Percentiles rank a stretch among this genome's conserved stretches.
These are phyloP conservation scores for Syngnathoides biaculeatus DNA, from an alignment of 2,113 vertebrate genomes.

Conservation along the genomic window DNA sequence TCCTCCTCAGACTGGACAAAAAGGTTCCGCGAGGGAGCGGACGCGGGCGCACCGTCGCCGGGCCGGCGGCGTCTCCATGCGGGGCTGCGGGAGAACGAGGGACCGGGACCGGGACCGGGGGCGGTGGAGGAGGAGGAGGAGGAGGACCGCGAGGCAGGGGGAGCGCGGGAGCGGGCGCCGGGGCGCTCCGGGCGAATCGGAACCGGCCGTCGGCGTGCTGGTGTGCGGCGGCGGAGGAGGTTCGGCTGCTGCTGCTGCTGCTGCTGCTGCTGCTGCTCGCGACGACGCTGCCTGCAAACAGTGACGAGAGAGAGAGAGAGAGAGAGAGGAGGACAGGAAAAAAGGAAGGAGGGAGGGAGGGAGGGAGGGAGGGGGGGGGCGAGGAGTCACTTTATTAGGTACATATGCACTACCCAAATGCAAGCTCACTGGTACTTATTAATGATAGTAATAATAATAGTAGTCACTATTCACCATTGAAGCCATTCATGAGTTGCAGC, in stretches of 20 bases:
- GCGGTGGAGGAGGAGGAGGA: not conserved
- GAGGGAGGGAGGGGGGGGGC: not conserved
- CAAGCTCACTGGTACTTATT: not conserved
- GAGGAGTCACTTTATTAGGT: not conserved
- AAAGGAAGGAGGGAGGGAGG: not conserved
- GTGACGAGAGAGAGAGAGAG: not conserved
- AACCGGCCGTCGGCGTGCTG: not conserved
- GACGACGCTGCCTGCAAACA: not conserved
- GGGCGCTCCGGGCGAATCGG: too few relatives aligned
- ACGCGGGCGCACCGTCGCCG: slow-evolving; percentile 1
- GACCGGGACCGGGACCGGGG: not conserved
- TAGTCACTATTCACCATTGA: too few relatives aligned
- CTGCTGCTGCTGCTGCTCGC: not conserved
- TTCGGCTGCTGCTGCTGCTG: too few relatives aligned
- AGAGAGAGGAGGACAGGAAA: slow-evolving; percentile 6
- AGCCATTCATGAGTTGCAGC: too few relatives aligned
- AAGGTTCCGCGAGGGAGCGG: not conserved
- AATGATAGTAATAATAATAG: not conserved
- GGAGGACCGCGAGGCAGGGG: not conserved
- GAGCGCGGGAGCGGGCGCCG: too few relatives aligned
- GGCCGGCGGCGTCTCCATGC: slow-evolving; percentile 36
- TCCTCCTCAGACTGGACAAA: slow-evolving; percentile 7
- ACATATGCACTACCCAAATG: not conserved
- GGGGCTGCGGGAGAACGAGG: slow-evolving; percentile 15
- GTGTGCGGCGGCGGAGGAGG: too few relatives aligned